Conservation (phyloP, 1,140 invertebrate species). For the Harlomillsia oculata region DNA sequence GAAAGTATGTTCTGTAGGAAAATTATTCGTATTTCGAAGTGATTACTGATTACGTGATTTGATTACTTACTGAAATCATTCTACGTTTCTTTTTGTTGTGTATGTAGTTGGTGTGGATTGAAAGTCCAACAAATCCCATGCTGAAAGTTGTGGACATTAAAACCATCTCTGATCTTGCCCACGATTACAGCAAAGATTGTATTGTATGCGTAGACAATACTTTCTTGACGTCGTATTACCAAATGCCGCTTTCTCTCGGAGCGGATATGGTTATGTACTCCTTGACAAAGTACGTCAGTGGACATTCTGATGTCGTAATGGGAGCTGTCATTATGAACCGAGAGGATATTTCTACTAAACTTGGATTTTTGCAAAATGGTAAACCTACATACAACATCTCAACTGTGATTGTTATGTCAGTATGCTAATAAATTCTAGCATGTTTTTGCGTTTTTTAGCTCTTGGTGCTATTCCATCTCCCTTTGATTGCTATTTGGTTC, state of each 20-base stretch:
- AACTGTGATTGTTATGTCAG: not conserved
- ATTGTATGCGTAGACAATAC: constrained; percentile 94
- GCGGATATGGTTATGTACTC: constrained; percentile 90
- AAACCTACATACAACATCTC: constrained; percentile 19
- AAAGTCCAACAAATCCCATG: constrained; percentile 95
- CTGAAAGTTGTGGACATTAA: constrained; percentile 85
- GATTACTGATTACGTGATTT: not conserved
- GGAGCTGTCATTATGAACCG: constrained; percentile 70
- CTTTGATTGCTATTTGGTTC: constrained; percentile 90
- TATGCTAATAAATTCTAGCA: not conserved
- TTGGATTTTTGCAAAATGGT: constrained; percentile 87
- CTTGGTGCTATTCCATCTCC: constrained; percentile 88
- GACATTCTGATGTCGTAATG: constrained; percentile 96
- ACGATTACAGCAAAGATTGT: constrained; percentile 52
- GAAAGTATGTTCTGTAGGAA: constrained; percentile 50
- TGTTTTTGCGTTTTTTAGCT: constrained; percentile 46
- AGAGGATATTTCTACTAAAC: constrained; percentile 56
- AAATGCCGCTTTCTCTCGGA: constrained; percentile 78
- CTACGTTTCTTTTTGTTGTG: constrained; percentile 1
- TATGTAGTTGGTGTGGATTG: constrained; percentile 82
- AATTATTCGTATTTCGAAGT: not conserved
- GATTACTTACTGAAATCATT: not conserved
- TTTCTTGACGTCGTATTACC: constrained; percentile 90
- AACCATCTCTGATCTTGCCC: constrained; percentile 56
- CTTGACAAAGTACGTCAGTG: constrained; percentile 71